Conservation (phyloP, 1,140 invertebrate species). For the Agrypnia vestita region DNA sequence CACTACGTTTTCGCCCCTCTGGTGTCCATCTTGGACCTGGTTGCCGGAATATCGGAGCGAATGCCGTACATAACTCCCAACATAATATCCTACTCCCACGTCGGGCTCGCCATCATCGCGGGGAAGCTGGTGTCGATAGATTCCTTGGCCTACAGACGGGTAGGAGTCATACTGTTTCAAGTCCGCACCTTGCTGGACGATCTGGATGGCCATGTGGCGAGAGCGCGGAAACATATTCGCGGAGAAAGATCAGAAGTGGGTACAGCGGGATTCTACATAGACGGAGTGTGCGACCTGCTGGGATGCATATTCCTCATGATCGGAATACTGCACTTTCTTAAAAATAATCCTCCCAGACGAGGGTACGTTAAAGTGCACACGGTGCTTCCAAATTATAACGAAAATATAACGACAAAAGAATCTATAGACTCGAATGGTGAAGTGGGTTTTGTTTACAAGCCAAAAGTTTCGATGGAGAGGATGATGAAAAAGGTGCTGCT, state of each 20-base stretch:
- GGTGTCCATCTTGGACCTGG: slow-evolving; percentile 77
- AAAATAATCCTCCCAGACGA: slow-evolving; percentile 78
- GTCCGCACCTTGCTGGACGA: slow-evolving; percentile 85
- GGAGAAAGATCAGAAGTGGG: slow-evolving; percentile 83
- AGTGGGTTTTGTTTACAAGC: slow-evolving; percentile 75
- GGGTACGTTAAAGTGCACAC: slow-evolving; percentile 78
- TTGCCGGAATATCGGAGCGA: slow-evolving; percentile 76
- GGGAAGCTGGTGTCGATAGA: slow-evolving; percentile 81
- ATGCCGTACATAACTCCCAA: slow-evolving; percentile 82
- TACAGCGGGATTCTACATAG: slow-evolving; percentile 81
- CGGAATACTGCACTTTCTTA: slow-evolving; percentile 78
- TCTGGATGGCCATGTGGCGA: slow-evolving; percentile 85
- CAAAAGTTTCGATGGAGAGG: slow-evolving; percentile 77
- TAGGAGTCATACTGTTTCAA: slow-evolving; percentile 84
- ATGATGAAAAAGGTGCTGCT: slow-evolving; percentile 78
- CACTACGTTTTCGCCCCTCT: slow-evolving; percentile 84
- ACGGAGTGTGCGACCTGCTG: slow-evolving; percentile 83
- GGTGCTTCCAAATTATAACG: slow-evolving; percentile 69
- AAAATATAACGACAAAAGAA: slow-evolving; percentile 69
- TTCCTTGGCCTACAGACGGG: slow-evolving; percentile 77
- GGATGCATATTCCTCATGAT: slow-evolving; percentile 80
- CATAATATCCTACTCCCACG: slow-evolving; percentile 83
- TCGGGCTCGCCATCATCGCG: slow-evolving; percentile 80
- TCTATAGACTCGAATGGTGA: slow-evolving; percentile 71
- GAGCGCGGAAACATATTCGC: slow-evolving; percentile 78